phyloP scores from a whole-genome alignment of 2,113 vertebrate species.

The Talpa occidentalis region DNA sequence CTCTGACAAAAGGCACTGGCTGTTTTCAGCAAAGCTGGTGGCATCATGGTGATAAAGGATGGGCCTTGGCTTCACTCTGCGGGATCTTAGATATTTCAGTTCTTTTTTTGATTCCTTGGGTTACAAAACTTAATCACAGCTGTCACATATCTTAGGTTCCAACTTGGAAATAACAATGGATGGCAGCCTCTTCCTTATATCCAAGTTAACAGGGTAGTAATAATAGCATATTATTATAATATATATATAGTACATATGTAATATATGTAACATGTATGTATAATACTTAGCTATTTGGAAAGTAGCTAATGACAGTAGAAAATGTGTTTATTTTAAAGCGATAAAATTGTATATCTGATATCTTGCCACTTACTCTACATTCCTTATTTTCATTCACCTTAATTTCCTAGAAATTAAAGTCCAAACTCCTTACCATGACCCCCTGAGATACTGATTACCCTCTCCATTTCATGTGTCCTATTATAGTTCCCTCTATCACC shows the following conservation, averaged over 20 bases:
- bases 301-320: not conserved
- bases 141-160: not conserved
- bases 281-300: not conserved
- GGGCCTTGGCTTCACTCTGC: not conserved
- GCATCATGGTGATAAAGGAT: accelerated
- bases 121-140: not conserved
- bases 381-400: conserved; percentile 23
- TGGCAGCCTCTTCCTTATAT: not conserved
- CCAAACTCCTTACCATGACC: not conserved
- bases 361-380: not conserved
- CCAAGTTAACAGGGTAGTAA: not conserved
- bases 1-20: not conserved
- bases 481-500: not conserved
- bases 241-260: too few relatives aligned
- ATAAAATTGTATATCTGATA: not conserved
- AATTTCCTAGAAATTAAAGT: not conserved
- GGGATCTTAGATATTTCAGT: not conserved
- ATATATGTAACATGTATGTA: too few relatives aligned
- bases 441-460: not conserved
- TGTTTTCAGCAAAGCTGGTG: not conserved
- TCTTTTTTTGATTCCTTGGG: not conserved
- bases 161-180: not conserved
- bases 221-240: not conserved
- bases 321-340: not conserved
- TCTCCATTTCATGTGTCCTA: not conserved